Evolutionary conservation across 2,113 vertebrate genomes (phyloP).

Genomic region (Vireo altiloquus): DNA sequence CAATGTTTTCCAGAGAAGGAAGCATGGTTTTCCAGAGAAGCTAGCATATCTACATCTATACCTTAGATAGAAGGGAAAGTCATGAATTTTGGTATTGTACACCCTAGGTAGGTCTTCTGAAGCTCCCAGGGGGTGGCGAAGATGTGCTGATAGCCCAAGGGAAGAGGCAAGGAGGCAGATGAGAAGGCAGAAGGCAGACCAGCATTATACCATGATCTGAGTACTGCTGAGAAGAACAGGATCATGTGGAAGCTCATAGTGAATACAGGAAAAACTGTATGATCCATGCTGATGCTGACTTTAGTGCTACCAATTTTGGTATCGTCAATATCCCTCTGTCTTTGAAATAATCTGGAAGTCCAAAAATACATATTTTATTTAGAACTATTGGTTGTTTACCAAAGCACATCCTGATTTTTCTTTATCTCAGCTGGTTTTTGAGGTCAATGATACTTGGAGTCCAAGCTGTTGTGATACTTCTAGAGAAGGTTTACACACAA

Average conservation of each 20-base stretch:
- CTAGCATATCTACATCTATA: background rate
- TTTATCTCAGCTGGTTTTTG: background rate
- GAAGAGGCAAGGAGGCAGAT: background rate
- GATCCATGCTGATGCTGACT: background rate
- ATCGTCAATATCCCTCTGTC: background rate
- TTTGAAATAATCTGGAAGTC: background rate
- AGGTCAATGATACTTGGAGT: background rate
- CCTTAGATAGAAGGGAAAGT: background rate
- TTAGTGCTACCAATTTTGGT: background rate
- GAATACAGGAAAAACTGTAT: background rate
- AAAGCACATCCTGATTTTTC: background rate
- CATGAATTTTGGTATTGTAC: fast-evolving
- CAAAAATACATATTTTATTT: background rate
- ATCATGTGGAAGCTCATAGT: background rate
- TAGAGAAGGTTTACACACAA: background rate
- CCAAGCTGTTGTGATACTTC: background rate
- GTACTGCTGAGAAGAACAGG: background rate
- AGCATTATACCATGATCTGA: background rate
- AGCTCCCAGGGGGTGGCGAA: background rate
- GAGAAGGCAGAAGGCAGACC: background rate
- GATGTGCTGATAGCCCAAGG: background rate
- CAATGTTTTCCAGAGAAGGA: background rate
- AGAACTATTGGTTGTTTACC: background rate
- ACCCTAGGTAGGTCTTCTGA: background rate
- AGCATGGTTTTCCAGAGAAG: background rate